Base-by-base conservation (phyloP, 1,140 invertebrate genomes). In the Bombus breviceps region DNA sequence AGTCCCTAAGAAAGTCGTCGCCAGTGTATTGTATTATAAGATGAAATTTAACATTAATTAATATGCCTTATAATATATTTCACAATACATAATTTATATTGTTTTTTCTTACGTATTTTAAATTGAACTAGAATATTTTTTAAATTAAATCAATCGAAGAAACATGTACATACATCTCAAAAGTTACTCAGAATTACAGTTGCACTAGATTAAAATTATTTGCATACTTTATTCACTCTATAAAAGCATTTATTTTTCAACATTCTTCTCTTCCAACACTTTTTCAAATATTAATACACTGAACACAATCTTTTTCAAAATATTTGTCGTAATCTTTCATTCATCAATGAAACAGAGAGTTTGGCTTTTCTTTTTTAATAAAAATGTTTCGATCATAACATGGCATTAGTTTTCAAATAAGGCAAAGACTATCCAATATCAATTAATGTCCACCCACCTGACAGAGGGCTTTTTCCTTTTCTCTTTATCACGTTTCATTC, bases 381-480 rank as follows among this genome's bases (percentile, higher is more conserved):
- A 39, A 15, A 22, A 12, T n/a, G 25, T 43, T 47, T 37, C 32
- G 34, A 25, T 15, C 22, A 74, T 34, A 75, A 75, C 43, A 28
- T 34, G 72, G 62, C 53, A 66, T 83, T 47, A 83, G 47, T 53
- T 78, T 77, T 76, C 37, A 39, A 69, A 34, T 37, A 53, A 68
- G n/a, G 43, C 28, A 64, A 64, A 75, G 41, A 22, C 81, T 43
- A 77, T 64, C 62, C 62, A 37, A 83, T 83, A 84, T 53, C 75
- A 84, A 84, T 84, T 84, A 84, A 79, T 32, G 66, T 84, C 82
- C 37, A 34, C 72, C 82, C 37, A 28, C 22, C 9, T 5, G 83
- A 85, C 77, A 66, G 78, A 66, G 22, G 41, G 77, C 22, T 74
- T 81, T 73, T 41, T 59, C 66, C 69, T 43, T 32, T 73, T 25